These are phyloP conservation scores for Ypsolopha sequella DNA, from an alignment of 2,888 invertebrate genomes.

Conservation along the genomic window DNA sequence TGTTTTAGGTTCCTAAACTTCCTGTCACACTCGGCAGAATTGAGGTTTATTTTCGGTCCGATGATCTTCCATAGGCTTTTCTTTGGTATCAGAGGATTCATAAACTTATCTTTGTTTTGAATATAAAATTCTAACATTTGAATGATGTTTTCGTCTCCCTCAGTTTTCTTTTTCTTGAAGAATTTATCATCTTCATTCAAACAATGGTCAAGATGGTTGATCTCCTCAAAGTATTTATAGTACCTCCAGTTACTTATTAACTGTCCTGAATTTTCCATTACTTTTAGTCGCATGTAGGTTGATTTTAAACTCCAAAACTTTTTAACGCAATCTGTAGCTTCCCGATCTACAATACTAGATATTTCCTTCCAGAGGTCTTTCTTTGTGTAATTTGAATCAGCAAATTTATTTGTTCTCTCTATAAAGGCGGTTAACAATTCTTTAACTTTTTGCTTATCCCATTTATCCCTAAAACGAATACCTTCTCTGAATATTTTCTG, in stretches of 20 bases:
- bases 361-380: constrained; percentile 57
- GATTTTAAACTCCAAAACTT: constrained; percentile 59
- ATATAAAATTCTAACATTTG: constrained; percentile 46
- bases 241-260: constrained; percentile 49
- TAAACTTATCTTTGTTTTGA: constrained; percentile 47
- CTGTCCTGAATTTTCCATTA: constrained; percentile 15
- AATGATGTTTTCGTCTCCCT: constrained; percentile 40
- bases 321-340: constrained; percentile 40
- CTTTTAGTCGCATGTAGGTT: constrained; percentile 46
- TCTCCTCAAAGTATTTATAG: constrained; percentile 47
- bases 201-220: constrained; percentile 22
- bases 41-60: constrained; percentile 34
- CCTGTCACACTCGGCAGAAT: constrained; percentile 49
- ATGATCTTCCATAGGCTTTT: constrained; percentile 45
- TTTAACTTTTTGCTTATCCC: constrained; percentile 44
- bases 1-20: constrained; percentile 59
- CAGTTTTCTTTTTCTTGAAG: background rate
- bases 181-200: background rate
- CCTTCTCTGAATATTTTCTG: constrained; percentile 47
- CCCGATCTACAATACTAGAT: constrained; percentile 34
- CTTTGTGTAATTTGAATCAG: constrained; percentile 45
- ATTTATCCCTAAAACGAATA: constrained; percentile 30
- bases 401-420: constrained; percentile 46
- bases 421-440: constrained; percentile 41
- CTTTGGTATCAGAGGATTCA: constrained; percentile 43